Conservation (phyloP, 2,113 vertebrate genomes). For the Bagarius yarrelli region DNA sequence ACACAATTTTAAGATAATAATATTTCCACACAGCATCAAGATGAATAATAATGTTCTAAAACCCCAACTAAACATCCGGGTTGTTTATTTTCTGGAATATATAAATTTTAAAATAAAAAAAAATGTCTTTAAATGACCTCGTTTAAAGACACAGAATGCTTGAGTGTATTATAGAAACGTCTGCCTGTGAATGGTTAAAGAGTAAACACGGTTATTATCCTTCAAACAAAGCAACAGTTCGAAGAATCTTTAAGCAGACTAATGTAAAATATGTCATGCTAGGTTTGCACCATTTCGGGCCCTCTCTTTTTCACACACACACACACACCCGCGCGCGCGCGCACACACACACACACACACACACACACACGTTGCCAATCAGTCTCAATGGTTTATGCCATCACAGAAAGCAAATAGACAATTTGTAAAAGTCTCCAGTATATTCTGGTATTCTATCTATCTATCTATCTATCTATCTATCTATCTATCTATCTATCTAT, state of each 20-base stretch:
- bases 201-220: no score
- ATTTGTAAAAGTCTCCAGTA: not conserved
- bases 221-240: not conserved
- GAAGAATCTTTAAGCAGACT: not conserved
- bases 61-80: not conserved
- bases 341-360: no score
- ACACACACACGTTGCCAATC: not conserved
- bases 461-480: constrained; percentile 13
- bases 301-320: not conserved
- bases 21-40: not conserved
- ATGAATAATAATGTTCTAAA: not conserved
- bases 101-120: not conserved
- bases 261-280: not conserved
- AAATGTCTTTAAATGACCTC: not conserved
- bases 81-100: no score
- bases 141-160: no score
- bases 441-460: not conserved
- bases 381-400: not conserved
- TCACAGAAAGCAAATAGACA: not conserved
- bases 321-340: constrained; percentile 3
- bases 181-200: no score
- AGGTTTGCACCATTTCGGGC: not conserved
- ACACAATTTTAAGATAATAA: not conserved
- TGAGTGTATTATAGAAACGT: no score
- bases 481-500: not conserved